Base-by-base conservation (phyloP, 2,888 invertebrate species). In the Gerris lacustris region DNA sequence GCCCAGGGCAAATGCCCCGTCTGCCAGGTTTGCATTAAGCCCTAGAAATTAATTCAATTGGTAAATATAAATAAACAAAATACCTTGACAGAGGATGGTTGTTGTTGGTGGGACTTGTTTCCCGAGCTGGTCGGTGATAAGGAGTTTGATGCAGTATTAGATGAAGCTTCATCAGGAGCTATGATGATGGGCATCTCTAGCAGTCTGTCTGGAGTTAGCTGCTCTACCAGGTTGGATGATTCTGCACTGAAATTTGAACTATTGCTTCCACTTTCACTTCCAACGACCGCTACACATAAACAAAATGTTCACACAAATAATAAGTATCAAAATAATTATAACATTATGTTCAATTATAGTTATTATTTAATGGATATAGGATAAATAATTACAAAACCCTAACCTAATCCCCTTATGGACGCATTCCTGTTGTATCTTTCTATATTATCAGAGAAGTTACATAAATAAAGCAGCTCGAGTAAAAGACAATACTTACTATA, bases 181-280 rank as follows among this genome's bases (percentile, higher is more conserved):
- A 78, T 77, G 6, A 78, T 77, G 43, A 78, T 76, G n/a, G 78
- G 78, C 73, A 78, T 75, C 66, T 78, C 77, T 43, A 78, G 74
- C 67, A 78, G 75, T 69, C 76, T 74, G 66, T 77, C 77, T 6
- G 78, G 76, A 6, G 78, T 78, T 9, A 77, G 73, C 68, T 76
- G 74, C 17, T 74, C 76, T 5, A 74, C 71, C 15, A 74, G 68
- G 47, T 69, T 72, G 9, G 45, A 62, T 55, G 68, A 63, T n/a
- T 67, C 64, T 6, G 64, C 45, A n/a, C 63, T 66, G 18, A 31
- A 31, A 67, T 43, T 17, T 43, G 63, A 70, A 45, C 66, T 15
- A 55, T 15, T 55, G 55, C 55, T 55, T 11, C 68, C 44, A n/a
- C 67, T 70, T 63, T 72, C 72, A 45, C 70, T 68, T 11, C 70